Conservation (phyloP, 1,140 invertebrate species). For the Leucophenga varia region DNA sequence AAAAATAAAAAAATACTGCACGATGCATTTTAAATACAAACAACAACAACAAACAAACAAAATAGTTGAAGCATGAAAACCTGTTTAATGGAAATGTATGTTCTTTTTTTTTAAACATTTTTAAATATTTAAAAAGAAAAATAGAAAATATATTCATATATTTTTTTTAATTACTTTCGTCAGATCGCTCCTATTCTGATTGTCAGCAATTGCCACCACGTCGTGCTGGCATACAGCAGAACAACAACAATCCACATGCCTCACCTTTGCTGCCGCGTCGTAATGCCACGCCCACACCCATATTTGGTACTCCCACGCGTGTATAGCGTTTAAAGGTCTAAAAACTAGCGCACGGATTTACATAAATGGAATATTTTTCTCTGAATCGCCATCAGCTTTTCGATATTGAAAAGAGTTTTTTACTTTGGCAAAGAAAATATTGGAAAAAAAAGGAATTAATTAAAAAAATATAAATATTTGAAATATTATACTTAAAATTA, state of each 20-base stretch:
- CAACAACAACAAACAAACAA: conserved; percentile 4
- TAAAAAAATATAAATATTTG: too few species aligned
- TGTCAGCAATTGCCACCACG: conserved; percentile 38
- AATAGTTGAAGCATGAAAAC: conserved; percentile 24
- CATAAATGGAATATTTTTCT: too few species aligned
- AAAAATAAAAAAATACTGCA: too few species aligned
- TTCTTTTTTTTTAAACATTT: too few species aligned
- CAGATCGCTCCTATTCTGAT: conserved; percentile 52
- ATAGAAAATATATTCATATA: conserved; percentile 2
- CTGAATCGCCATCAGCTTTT: too few species aligned
- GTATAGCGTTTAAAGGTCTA: conserved; percentile 52
- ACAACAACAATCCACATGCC: conserved; percentile 47
- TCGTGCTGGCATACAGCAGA: conserved; percentile 30
- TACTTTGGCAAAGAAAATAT: too few species aligned
- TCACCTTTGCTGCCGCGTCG: conserved; percentile 40
- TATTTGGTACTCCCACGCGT: conserved; percentile 46
- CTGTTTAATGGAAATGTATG: neutral
- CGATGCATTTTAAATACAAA: neutral
- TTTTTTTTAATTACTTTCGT: conserved; percentile 14
- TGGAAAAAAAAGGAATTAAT: too few species aligned
- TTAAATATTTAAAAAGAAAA: too few species aligned
- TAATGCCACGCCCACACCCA: conserved; percentile 19
- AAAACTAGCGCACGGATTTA: too few species aligned
- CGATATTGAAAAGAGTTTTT: too few species aligned
- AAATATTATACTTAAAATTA: too few species aligned